phyloP scores from a whole-genome alignment of 2,888 invertebrate genomes.

The Ophion slaviceki region DNA sequence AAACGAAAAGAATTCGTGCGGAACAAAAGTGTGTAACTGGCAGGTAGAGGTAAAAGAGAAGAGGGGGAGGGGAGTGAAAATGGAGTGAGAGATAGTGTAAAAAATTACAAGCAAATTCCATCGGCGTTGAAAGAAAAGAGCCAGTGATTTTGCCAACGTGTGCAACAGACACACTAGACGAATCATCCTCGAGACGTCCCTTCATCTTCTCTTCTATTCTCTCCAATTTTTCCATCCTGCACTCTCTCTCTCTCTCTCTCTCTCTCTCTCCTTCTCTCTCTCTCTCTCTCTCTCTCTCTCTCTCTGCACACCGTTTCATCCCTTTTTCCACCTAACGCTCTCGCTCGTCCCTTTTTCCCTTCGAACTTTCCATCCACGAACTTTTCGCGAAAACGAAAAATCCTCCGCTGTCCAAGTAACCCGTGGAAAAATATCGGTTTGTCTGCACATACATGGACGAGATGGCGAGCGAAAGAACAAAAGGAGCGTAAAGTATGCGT shows the following conservation, averaged over 20 bases:
- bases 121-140: slow-evolving; percentile 57
- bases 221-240: slow-evolving; percentile 38
- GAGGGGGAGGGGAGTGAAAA: slow-evolving; percentile 8
- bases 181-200: slow-evolving; percentile 59
- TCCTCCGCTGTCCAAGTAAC: slow-evolving; percentile 47
- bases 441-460: not conserved
- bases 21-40: slow-evolving; percentile 59
- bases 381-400: slow-evolving; percentile 46
- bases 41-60: slow-evolving; percentile 3
- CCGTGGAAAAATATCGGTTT: slow-evolving; percentile 58
- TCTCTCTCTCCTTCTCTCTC: not conserved
- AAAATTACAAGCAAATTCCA: slow-evolving; percentile 71
- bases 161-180: slow-evolving; percentile 61
- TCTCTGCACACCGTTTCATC: slow-evolving; percentile 18
- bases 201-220: slow-evolving; percentile 14
- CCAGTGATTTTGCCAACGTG: slow-evolving; percentile 62
- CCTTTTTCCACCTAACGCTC: slow-evolving; percentile 28
- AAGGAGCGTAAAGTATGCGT: slow-evolving; percentile 7
- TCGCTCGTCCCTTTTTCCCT: slow-evolving; percentile 10
- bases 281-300: not conserved
- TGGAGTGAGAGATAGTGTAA: slow-evolving; percentile 48
- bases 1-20: slow-evolving; percentile 54
- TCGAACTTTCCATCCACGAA: slow-evolving; percentile 56
- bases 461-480: not conserved
- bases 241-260: not conserved